Percentiles rank a stretch among this genome's conserved stretches.
These are phyloP conservation scores for Dicrurus megarhynchus DNA, from an alignment of 2,113 vertebrate genomes.

Conservation along the genomic window DNA sequence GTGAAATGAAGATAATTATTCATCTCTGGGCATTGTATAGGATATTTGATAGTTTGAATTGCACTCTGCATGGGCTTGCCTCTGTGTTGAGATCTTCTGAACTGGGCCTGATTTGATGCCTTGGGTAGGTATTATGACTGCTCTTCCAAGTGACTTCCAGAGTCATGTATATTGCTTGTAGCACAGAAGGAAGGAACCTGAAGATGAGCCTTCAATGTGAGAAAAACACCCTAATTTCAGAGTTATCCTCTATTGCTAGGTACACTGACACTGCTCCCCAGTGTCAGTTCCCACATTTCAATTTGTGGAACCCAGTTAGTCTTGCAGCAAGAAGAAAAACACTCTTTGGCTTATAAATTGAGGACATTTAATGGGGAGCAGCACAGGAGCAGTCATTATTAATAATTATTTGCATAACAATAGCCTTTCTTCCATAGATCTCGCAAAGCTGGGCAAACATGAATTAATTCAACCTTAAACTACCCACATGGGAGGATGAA, in stretches of 20 bases:
- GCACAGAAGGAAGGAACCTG: not conserved
- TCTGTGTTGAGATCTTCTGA: not conserved
- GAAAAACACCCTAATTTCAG: not conserved
- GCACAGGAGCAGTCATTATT: slow-evolving; percentile 39
- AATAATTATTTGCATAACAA: slow-evolving; percentile 63
- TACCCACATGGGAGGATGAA: slow-evolving; percentile 44
- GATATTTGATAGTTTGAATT: not conserved
- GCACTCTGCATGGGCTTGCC: not conserved
- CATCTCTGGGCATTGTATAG: not conserved
- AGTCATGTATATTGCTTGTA: not conserved
- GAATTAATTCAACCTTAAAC: slow-evolving; percentile 64
- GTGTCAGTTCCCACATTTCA: not conserved
- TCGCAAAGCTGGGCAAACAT: slow-evolving; percentile 44
- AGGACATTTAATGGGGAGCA: slow-evolving; percentile 11
- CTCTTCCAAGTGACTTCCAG: not conserved
- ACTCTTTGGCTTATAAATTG: slow-evolving; percentile 40
- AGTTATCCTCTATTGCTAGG: not conserved
- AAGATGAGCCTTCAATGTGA: not conserved
- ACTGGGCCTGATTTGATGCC: not conserved
- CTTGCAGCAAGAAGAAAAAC: not conserved
- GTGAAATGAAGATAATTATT: not conserved
- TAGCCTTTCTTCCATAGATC: slow-evolving; percentile 16
- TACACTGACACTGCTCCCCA: not conserved
- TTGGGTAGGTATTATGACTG: not conserved
- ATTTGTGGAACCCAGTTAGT: not conserved